Base-by-base conservation (phyloP, 2,797 vertebrate genomes). In the Sternotherus odoratus region DNA sequence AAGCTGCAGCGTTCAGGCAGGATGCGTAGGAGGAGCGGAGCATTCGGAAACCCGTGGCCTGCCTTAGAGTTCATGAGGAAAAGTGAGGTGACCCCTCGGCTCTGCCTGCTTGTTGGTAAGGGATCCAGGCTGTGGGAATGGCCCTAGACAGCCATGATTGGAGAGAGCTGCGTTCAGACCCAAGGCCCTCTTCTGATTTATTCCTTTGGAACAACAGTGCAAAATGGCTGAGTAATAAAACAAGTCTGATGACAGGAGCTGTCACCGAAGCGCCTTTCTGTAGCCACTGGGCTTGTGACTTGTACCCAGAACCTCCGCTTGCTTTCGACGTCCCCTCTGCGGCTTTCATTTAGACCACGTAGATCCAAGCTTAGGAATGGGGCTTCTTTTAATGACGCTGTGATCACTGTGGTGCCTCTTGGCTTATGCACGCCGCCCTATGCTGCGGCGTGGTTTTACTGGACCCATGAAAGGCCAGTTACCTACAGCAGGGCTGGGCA, bases 1-100 rank as follows among this genome's bases (percentile, higher is more conserved):
- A 84, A 86, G 92, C 96, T 5, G 8, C 0, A 2, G 19, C 0
- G 21, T 91, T 96, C 51, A 5, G 28, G 0, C 15, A 89, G 95
- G 91, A 48, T 91, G 95, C 53, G 93, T 79, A 51, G 94, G 94
- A 51, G 94, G 94, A 95, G 95, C 1, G 13, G 30, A 50, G 39
- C 60, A 51, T 24, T 85, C 81, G 26, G 79, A 75, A 43, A 28
- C 91, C 87, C 28, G 24, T 82, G 79, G 39, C 87, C 3, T 1
- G 95, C 15, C 0, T 13, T 90, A 82, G 92, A 91, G 84, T 54
- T 23, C 49, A 57, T 82, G 12, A 82, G 91, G 78, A 56, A 74
- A 86, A 77, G 80, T 16, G 2, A 80, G 93, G 92, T 46, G 48
- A 81, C 36, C 5, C 84, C 92, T 91, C 11, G 0, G 79, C 88